A percentile compares a stretch with the other conserved stretches of the same genome.
Evolutionary conservation across 1,140 invertebrate genomes (phyloP).

Genomic region (Muscidifurax raptorellus): DNA sequence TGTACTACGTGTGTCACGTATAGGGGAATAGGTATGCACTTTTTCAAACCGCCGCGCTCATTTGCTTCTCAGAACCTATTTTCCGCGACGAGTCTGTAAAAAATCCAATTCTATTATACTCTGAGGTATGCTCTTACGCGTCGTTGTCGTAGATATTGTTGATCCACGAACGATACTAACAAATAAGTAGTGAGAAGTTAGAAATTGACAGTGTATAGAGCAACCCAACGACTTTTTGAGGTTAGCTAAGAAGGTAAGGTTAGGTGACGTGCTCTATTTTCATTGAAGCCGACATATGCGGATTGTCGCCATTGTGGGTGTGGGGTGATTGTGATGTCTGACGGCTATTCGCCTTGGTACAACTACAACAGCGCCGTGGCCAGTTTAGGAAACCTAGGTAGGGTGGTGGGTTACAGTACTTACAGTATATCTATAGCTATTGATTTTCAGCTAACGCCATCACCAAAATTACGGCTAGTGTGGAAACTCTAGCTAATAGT

Average conservation of each 20-base stretch:
- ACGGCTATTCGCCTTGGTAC: too few relatives aligned
- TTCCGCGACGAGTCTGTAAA: not conserved
- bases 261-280: slow-evolving; percentile 38
- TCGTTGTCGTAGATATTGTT: not conserved
- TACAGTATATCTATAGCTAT: too few relatives aligned
- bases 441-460: too few relatives aligned
- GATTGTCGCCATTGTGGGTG: not conserved
- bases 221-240: not conserved
- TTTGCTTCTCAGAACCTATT: not conserved
- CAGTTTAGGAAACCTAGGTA: too few relatives aligned
- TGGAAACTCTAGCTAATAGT: too few relatives aligned
- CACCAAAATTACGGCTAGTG: too few relatives aligned
- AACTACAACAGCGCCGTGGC: too few relatives aligned
- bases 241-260: not conserved
- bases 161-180: not conserved
- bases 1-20: not conserved
- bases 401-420: too few relatives aligned
- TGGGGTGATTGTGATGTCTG: too few relatives aligned
- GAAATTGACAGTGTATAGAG: slow-evolving; percentile 5
- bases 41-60: not conserved
- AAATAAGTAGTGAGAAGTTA: not conserved
- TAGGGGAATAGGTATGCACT: not conserved
- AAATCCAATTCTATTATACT: too few relatives aligned
- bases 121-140: too few relatives aligned
- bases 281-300: slow-evolving; percentile 22